These are phyloP conservation scores for Drosophila quinaria DNA, from an alignment of 2,888 invertebrate species.

Conservation along the genomic window DNA sequence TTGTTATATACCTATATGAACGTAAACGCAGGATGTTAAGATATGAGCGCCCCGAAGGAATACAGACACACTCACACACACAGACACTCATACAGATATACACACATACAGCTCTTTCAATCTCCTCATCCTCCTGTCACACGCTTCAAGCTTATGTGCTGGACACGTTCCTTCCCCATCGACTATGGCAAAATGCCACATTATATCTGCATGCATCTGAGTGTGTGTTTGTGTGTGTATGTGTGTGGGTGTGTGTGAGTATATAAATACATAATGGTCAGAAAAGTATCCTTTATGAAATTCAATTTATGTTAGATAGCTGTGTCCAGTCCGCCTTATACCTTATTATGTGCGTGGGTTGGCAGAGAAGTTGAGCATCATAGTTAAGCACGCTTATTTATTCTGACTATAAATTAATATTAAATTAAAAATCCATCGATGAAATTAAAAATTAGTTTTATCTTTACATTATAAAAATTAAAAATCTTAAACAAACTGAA, in stretches of 20 bases:
- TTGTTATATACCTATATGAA: conserved; percentile 44
- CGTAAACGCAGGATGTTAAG: conserved; percentile 62
- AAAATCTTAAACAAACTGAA: too few relatives aligned
- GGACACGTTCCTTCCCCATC: conserved; percentile 11
- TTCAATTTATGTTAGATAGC: conserved; percentile 68
- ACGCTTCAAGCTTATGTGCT: conserved; percentile 15
- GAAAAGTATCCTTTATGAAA: conserved; percentile 75
- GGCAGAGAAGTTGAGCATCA: conserved; percentile 1
- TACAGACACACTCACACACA: conserved; percentile 7
- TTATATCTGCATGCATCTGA: conserved; percentile 24
- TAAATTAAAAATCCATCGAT: too few relatives aligned
- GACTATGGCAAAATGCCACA: conserved; percentile 43
- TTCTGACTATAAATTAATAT: neutral
- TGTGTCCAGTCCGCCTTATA: conserved; percentile 25
- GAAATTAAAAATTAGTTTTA: too few relatives aligned
- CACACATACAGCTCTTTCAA: conserved; percentile 10
- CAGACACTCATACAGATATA: neutral
- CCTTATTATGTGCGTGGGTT: conserved; percentile 32
- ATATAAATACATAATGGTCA: conserved; percentile 62
- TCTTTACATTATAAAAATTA: too few relatives aligned
- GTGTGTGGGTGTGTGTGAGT: conserved; percentile 17
- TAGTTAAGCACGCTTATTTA: neutral
- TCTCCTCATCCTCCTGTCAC: neutral
- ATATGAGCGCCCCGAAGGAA: conserved; percentile 62
- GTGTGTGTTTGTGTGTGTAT: conserved; percentile 16